Base-by-base conservation (phyloP, 1,140 invertebrate genomes). In the Rhizoglyphus robini region DNA sequence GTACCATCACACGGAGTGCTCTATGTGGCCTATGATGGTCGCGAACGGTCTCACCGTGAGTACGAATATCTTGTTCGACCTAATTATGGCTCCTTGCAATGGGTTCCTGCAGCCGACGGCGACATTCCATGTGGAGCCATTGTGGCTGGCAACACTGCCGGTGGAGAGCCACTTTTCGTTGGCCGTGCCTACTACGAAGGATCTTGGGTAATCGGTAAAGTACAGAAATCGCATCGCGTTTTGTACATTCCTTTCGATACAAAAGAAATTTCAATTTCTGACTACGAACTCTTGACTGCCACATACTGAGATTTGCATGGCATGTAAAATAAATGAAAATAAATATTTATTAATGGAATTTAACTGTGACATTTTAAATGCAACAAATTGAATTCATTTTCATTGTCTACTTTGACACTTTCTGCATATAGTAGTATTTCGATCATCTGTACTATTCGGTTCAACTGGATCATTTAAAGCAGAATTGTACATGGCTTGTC, bases 1-100 rank as follows among this genome's bases (percentile, higher is more conserved):
- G 84, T 86, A 70, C 81, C 83, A 0, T 84, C 82, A 2, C 87
- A 86, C 72, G 81, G 76, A 3, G 80, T 80, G 1, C 81, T 83
- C 65, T 88, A 88, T 76, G 85, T 88, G 72, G 81, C 86, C 5
- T 88, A 80, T 69, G 82, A 76, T 4, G 84, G 86, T 64, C 71
- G 81, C 69, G 84, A 88, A 74, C 36, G 29, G 3, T n/a, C 36
- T 27, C 63, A 88, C 27, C 78, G 82, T n/a, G 48, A 68, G 29
- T 46, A 64, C 13, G 36, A 68, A n/a, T 73, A 72, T 60, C 64
- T 73, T 57, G 72, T 73, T 58, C 29, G 47, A 25, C 69, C 66
- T 2, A 48, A 58, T 18, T 60, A 63, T 31, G 46, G 58, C 20
- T 30, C 5, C 20, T 51, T 69, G 23, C 60, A 64, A 15, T 91